phyloP scores from a whole-genome alignment of 2,113 vertebrate species.

The Brienomyrus brachyistius region DNA sequence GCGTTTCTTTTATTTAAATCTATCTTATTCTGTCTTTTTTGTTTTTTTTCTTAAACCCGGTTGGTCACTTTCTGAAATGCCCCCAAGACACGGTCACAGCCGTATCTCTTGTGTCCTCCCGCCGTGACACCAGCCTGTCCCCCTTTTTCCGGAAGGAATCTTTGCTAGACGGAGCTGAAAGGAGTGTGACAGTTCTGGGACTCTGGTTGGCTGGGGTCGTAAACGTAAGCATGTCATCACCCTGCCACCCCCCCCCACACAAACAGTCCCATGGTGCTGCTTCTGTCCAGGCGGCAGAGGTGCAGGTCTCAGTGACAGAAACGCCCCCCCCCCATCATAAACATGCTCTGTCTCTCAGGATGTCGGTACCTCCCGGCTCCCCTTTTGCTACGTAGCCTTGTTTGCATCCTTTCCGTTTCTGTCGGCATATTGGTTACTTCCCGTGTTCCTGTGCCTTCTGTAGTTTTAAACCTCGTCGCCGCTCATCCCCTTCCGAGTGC shows the following conservation, averaged over 20 bases:
- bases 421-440: not conserved
- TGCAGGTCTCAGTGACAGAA: not conserved
- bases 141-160: not conserved
- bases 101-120: not conserved
- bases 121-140: not conserved
- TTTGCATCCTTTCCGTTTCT: not conserved
- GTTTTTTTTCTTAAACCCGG: not conserved
- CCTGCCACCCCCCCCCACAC: not conserved
- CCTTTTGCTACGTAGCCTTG: not conserved
- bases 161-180: too few species aligned
- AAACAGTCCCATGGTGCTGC: not conserved
- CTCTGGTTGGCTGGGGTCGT: not conserved
- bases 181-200: not conserved
- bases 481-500: not conserved
- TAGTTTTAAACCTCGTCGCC: not conserved
- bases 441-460: not conserved
- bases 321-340: too few species aligned
- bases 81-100: not conserved
- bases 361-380: not conserved
- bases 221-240: not conserved
- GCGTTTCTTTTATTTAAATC: too few species aligned
- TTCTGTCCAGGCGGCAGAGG: not conserved
- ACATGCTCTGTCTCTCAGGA: not conserved
- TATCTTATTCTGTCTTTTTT: not conserved
- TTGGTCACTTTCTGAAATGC: not conserved